Evolutionary conservation across 2,888 invertebrate species (phyloP).

Genomic region (Copidosoma aretas): DNA sequence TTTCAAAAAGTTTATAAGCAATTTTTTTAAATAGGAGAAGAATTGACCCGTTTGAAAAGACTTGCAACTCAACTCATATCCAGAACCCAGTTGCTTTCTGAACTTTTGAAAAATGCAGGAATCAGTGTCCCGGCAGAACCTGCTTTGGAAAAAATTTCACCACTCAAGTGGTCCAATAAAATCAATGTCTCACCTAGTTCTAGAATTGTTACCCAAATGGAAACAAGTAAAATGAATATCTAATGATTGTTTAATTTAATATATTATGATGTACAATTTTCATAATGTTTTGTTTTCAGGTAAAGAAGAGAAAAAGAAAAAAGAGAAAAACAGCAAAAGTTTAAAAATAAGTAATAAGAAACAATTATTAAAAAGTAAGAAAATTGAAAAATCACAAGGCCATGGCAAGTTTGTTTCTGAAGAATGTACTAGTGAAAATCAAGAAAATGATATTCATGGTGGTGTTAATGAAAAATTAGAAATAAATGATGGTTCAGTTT

Average conservation of each 20-base stretch:
- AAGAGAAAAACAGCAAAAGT: constrained; percentile 39
- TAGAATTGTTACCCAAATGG: constrained; percentile 25
- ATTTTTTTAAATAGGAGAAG: constrained; percentile 53
- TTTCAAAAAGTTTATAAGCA: constrained; percentile 8
- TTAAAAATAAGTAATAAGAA: constrained; percentile 31
- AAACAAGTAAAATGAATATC: constrained; percentile 29
- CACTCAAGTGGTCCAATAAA: constrained; percentile 60
- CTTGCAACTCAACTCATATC: constrained; percentile 56
- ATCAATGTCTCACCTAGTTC: constrained; percentile 54
- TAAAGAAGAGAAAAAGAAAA: constrained; percentile 52
- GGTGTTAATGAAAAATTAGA: constrained; percentile 31
- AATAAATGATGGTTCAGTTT: constrained; percentile 23
- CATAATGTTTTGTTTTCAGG: constrained; percentile 43
- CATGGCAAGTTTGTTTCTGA: constrained; percentile 43
- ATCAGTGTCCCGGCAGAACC: constrained; percentile 60
- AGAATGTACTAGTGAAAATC: constrained; percentile 54
- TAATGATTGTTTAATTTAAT: constrained; percentile 2
- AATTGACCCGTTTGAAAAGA: constrained; percentile 57
- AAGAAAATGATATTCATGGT: constrained; percentile 57
- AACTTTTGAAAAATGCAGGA: constrained; percentile 58
- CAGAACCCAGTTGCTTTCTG: constrained; percentile 57
- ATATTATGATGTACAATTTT: constrained; percentile 9
- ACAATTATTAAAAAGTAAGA: constrained; percentile 49
- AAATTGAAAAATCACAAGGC: constrained; percentile 49
- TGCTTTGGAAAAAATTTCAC: constrained; percentile 59